Conservation (phyloP, 1,140 invertebrate species). For the Bombus superbus region DNA sequence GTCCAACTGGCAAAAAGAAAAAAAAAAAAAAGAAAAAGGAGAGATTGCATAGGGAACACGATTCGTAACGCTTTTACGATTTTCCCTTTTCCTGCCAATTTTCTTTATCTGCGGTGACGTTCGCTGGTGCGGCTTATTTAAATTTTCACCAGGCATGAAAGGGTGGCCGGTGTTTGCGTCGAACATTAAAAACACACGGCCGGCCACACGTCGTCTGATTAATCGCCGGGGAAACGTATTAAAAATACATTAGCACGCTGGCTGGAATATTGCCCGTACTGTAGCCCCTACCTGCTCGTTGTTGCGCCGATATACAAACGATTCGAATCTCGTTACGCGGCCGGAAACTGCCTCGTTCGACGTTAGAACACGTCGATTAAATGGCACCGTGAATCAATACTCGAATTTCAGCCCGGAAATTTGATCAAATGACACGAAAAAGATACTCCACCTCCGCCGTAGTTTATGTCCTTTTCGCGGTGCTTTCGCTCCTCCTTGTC, state of each 20-base stretch:
- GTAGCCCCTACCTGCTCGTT: background rate
- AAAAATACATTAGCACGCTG: slow-evolving; percentile 54
- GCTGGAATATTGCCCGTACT: slow-evolving; percentile 10
- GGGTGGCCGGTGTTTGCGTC: slow-evolving; percentile 37
- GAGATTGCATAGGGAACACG: too few species aligned
- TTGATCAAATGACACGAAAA: background rate
- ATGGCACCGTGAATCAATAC: background rate
- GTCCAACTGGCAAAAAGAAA: background rate
- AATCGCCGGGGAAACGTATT: slow-evolving; percentile 52
- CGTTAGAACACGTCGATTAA: slow-evolving; percentile 31
- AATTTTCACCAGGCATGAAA: slow-evolving; percentile 29
- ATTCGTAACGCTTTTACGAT: background rate
- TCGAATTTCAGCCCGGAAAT: background rate
- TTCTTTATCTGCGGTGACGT: slow-evolving; percentile 44
- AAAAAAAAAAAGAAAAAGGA: background rate
- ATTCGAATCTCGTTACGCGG: slow-evolving; percentile 37
- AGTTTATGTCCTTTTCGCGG: too few species aligned
- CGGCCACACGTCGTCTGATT: slow-evolving; percentile 54
- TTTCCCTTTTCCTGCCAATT: slow-evolving; percentile 20
- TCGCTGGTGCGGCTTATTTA: slow-evolving; percentile 7
- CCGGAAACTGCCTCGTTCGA: background rate
- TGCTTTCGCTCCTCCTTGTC: background rate
- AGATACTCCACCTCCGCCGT: too few species aligned
- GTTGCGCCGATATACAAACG: slow-evolving; percentile 27
- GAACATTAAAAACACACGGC: slow-evolving; percentile 55